phyloP scores from a whole-genome alignment of 2,113 vertebrate species.

The Pangasianodon hypophthalmus region DNA sequence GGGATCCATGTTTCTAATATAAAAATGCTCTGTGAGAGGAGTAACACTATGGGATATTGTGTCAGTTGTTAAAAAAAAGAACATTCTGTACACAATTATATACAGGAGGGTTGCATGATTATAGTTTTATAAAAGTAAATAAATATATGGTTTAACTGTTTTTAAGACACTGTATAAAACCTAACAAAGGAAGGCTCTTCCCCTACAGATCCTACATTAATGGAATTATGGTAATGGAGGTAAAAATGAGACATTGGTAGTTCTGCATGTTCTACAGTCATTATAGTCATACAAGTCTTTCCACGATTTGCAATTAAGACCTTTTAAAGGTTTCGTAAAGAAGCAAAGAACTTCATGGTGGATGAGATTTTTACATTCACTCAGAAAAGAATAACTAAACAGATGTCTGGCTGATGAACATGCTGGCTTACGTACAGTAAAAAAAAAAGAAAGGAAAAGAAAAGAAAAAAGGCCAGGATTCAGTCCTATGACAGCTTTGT shows the following conservation, averaged over 20 bases:
- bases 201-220: not conserved
- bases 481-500: not conserved
- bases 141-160: not conserved
- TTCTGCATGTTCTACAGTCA: not conserved
- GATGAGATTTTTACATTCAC: not conserved
- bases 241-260: not conserved
- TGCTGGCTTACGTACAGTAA: not conserved
- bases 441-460: not conserved
- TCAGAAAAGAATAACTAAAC: not conserved
- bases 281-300: not conserved
- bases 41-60: not conserved
- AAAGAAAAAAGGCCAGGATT: not conserved
- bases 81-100: not conserved
- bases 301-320: not conserved
- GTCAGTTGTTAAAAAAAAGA: not conserved
- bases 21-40: not conserved
- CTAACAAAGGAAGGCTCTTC: not conserved
- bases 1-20: not conserved
- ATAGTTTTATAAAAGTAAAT: not conserved
- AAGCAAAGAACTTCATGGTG: not conserved
- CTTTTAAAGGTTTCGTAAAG: not conserved
- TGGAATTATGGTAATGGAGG: not conserved
- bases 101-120: not conserved
- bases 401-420: not conserved
- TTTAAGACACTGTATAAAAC: not conserved